Evolutionary conservation across 1,140 invertebrate species (phyloP).

Genomic region (Drosophila elegans): DNA sequence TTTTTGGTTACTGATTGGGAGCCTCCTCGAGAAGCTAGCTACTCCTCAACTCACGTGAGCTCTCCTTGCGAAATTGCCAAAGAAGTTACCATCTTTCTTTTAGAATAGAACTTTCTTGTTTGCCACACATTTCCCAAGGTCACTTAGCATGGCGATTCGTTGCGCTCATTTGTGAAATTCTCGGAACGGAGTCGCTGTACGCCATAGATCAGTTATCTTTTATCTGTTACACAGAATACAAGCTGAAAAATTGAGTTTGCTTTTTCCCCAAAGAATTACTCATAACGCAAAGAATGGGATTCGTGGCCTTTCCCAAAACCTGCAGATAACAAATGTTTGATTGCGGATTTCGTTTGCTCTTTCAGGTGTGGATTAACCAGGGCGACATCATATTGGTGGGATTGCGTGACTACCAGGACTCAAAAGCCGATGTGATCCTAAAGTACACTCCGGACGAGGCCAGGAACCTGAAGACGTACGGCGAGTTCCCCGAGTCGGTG

Average conservation of each 20-base stretch:
- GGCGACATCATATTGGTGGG: conserved; percentile 99
- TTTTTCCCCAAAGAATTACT: conserved; percentile 23
- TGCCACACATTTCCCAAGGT: conserved; percentile 9
- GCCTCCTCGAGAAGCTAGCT: conserved; percentile 16
- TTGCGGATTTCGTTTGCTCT: conserved; percentile 1
- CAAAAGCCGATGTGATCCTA: conserved; percentile 99
- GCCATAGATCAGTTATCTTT: conserved; percentile 62
- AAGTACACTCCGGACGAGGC: conserved; percentile 99
- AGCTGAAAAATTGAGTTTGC: conserved; percentile 44
- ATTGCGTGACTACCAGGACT: conserved; percentile 98
- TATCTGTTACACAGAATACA: conserved; percentile 69
- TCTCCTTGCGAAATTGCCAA: conserved; percentile 34
- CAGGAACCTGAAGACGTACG: conserved; percentile 99
- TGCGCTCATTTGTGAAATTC: conserved; percentile 67
- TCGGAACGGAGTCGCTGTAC: conserved; percentile 31
- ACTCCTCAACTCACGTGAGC: conserved; percentile 24
- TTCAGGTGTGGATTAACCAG: conserved; percentile 98
- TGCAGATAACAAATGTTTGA: conserved; percentile 9
- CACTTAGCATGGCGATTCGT: conserved; percentile 30
- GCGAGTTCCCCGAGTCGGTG: conserved; percentile 99
- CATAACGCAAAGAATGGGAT: conserved; percentile 13
- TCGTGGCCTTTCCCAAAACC: conserved; percentile 24
- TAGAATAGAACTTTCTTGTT: conserved; percentile 29
- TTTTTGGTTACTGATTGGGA: conserved; percentile 25
- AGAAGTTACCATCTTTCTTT: too few relatives aligned